Percentiles rank a stretch among this genome's conserved stretches.
These are phyloP conservation scores for Rotaria macrura DNA, from an alignment of 2,888 invertebrate species.

Conservation along the genomic window DNA sequence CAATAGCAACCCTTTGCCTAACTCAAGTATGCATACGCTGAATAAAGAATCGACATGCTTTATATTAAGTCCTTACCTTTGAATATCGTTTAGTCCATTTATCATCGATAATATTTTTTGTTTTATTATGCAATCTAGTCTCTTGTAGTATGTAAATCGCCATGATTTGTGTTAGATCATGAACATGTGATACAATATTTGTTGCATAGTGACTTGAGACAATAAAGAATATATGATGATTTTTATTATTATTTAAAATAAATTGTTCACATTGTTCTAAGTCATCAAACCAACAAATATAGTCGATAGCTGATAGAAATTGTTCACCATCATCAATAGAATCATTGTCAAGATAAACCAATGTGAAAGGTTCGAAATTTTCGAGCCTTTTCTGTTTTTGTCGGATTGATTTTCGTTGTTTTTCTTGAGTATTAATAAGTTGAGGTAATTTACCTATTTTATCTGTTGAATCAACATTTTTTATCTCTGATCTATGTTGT, in stretches of 20 bases:
- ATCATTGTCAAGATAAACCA: neutral
- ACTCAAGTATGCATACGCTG: no score
- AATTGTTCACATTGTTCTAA: neutral
- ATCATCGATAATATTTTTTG: neutral
- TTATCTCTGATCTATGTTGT: neutral
- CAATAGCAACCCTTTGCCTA: no score
- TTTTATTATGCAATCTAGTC: neutral
- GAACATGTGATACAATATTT: neutral
- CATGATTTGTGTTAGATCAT: neutral
- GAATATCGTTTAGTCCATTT: neutral
- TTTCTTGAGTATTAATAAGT: neutral
- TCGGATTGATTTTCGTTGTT: neutral
- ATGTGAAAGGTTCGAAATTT: neutral
- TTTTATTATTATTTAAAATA: neutral
- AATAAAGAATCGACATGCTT: no score
- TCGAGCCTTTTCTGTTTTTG: neutral
- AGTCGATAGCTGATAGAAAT: neutral
- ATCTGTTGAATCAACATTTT: neutral
- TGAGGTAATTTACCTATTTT: neutral
- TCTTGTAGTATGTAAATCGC: neutral
- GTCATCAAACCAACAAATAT: neutral
- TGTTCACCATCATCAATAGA: neutral
- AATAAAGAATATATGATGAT: neutral
- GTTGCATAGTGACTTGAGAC: neutral
- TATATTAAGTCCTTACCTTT: no score